A percentile compares a stretch with the other conserved stretches of the same genome.
phyloP scores from a whole-genome alignment of 2,888 invertebrate genomes.

The Xylophagus ater region DNA sequence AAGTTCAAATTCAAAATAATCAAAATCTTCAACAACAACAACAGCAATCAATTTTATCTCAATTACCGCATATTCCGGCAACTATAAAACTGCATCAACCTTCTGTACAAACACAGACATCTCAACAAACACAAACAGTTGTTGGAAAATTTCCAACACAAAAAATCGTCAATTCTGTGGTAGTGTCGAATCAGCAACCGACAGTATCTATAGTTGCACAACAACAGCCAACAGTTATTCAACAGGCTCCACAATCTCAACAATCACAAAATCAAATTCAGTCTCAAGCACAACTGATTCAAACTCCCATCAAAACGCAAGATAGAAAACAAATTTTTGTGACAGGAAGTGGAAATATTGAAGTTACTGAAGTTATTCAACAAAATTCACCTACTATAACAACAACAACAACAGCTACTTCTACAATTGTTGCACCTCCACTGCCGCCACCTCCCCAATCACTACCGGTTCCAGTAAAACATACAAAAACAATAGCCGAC shows the following conservation, averaged over 20 bases:
- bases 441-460: slow-evolving; percentile 9
- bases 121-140: slow-evolving; percentile 1
- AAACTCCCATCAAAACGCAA: neutral
- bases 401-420: slow-evolving; percentile 7
- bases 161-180: neutral
- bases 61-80: slow-evolving; percentile 36
- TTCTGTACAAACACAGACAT: slow-evolving; percentile 6
- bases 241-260: slow-evolving; percentile 1
- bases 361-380: too few species aligned
- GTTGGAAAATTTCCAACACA: neutral
- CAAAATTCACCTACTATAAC: slow-evolving; percentile 8
- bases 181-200: too few species aligned
- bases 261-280: slow-evolving; percentile 2
- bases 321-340: too few species aligned
- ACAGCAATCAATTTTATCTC: slow-evolving; percentile 23
- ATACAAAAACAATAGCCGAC: slow-evolving; percentile 12
- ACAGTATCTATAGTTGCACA: neutral
- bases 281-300: neutral
- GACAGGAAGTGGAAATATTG: too few species aligned
- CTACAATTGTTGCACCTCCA: slow-evolving; percentile 2
- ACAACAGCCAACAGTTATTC: slow-evolving; percentile 8
- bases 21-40: slow-evolving; percentile 19
- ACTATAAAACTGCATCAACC: slow-evolving; percentile 40
- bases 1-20: slow-evolving; percentile 10
- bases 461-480: slow-evolving; percentile 11